A percentile compares a stretch with the other conserved stretches of the same genome.
phyloP scores from a whole-genome alignment of 1,140 invertebrate species.

The Cydia splendana region DNA sequence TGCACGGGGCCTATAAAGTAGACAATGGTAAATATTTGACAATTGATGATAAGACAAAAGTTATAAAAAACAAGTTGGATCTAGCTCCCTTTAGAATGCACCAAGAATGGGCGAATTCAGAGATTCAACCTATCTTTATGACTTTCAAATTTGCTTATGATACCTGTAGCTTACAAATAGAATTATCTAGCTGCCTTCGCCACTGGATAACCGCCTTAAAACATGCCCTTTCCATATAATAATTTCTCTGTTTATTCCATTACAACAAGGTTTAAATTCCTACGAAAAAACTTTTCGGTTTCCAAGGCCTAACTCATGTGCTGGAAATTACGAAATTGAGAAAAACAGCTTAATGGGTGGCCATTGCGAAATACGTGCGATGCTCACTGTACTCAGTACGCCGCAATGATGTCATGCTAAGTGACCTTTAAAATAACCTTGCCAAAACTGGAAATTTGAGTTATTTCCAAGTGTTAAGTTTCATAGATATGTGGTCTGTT shows the following conservation, averaged over 20 bases:
- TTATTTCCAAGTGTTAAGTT: conserved; percentile 21
- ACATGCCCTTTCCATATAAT: not conserved
- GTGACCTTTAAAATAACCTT: conserved; percentile 19
- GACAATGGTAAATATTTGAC: too few species aligned
- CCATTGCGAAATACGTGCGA: not conserved
- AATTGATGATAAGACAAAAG: too few species aligned
- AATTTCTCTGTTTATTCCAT: not conserved
- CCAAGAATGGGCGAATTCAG: too few species aligned
- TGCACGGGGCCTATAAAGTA: too few species aligned
- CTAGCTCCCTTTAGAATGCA: too few species aligned
- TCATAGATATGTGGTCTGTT: not conserved
- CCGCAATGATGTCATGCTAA: conserved; percentile 5
- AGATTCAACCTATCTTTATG: too few species aligned
- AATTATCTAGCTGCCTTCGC: not conserved
- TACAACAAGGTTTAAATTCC: not conserved
- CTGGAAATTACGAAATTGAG: not conserved
- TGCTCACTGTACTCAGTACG: not conserved
- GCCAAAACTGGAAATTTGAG: conserved; percentile 16
- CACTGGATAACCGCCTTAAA: not conserved
- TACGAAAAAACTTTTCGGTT: not conserved
- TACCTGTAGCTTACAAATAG: too few species aligned
- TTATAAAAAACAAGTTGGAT: too few species aligned
- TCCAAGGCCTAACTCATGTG: not conserved
- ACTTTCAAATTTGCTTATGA: too few species aligned
- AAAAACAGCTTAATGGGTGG: conserved; percentile 2